Conservation (phyloP, 2,797 vertebrate genomes). For the Oreortyx pictus region DNA sequence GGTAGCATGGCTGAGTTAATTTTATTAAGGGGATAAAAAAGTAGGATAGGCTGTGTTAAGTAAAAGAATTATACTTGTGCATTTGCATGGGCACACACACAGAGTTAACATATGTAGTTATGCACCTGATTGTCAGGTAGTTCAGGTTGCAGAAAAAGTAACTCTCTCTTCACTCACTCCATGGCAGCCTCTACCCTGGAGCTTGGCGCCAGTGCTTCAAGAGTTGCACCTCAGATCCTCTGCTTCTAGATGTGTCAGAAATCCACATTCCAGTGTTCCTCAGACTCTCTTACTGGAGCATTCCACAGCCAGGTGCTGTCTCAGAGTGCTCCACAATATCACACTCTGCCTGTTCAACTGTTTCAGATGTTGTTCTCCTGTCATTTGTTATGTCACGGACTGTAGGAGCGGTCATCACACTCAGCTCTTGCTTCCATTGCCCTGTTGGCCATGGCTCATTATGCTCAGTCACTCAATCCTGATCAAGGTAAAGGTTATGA, state of each 20-base stretch:
- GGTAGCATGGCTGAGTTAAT: not conserved
- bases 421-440: not conserved
- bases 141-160: not conserved
- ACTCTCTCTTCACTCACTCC: fast-evolving
- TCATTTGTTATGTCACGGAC: not conserved
- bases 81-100: fast-evolving
- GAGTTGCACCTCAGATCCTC: not conserved
- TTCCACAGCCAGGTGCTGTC: not conserved
- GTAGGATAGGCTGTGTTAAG: not conserved
- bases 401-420: not conserved
- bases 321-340: not conserved
- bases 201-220: not conserved
- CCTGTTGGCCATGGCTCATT: not conserved
- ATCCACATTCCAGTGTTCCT: fast-evolving
- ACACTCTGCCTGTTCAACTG: not conserved
- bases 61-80: not conserved
- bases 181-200: not conserved
- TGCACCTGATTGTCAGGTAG: not conserved
- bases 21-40: not conserved
- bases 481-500: not conserved
- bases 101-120: not conserved
- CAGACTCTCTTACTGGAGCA: not conserved
- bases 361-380: not conserved
- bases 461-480: not conserved
- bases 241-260: not conserved